phyloP scores from a whole-genome alignment of 2,888 invertebrate genomes.

The Drosophila subquinaria region DNA sequence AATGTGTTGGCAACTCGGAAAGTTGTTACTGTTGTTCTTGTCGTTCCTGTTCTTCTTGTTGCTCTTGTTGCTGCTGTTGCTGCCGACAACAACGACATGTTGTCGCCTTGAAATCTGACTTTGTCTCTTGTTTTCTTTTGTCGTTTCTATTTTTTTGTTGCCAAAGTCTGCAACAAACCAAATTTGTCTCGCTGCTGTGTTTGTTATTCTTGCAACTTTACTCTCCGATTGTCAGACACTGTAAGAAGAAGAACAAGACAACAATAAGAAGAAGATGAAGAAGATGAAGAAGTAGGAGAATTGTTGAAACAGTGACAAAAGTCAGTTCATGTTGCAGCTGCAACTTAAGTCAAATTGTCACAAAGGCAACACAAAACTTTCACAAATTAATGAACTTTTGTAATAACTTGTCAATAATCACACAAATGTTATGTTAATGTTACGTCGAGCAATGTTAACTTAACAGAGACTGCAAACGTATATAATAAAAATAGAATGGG shows the following conservation, averaged over 20 bases:
- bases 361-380: constrained; percentile 5
- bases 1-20: constrained; percentile 64
- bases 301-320: constrained; percentile 36
- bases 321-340: constrained; percentile 38
- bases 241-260: constrained; percentile 30
- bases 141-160: constrained; percentile 5
- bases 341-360: constrained; percentile 33
- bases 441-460: background rate
- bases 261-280: constrained; percentile 3
- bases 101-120: constrained; percentile 40
- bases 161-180: constrained; percentile 60
- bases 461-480: background rate
- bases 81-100: constrained; percentile 60
- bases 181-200: constrained; percentile 36
- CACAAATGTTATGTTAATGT: constrained; percentile 6
- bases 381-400: background rate
- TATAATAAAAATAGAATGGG: background rate
- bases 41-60: constrained; percentile 22
- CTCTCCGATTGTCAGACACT: constrained; percentile 47
- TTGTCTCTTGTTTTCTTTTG: constrained; percentile 17
- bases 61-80: constrained; percentile 23
- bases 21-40: constrained; percentile 43
- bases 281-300: background rate
- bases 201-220: constrained; percentile 54
- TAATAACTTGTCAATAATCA: constrained; percentile 2